Base-by-base conservation (phyloP, 2,113 vertebrate genomes). In the Haemorhous mexicanus region DNA sequence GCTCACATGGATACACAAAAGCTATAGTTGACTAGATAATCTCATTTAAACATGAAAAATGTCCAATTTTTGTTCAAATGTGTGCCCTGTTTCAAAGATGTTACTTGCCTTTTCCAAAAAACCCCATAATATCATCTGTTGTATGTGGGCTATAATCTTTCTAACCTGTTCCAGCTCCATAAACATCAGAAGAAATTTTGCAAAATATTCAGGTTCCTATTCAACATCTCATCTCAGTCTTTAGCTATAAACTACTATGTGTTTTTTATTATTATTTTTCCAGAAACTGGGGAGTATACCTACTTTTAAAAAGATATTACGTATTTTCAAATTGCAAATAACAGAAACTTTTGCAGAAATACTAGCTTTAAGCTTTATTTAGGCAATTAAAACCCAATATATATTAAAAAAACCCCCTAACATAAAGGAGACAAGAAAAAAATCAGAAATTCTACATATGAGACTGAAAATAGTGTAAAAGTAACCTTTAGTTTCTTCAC, bases 41-140 rank as follows among this genome's bases (percentile, higher is more conserved):
- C 44, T 55, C 11, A 44, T 89, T 93, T 80, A 66, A 43, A 88
- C 10, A 37, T 37, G 32, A 82, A 58, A 89, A 85, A 26, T 1
- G 0, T 12, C 4, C 13, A 37, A 16, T 28, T 77, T 80, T 44
- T 64, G 5, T 83, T 89, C 27, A 55, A 50, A 76, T 3, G 10
- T 47, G 11, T 44, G 16, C 39, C 8, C 3, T 43, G 4, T 81
- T 80, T 56, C 30, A 41, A 32, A 82, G 13, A 26, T 0, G 0
- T 61, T 56, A 23, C 15, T 37, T 28, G 12, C 33, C 6, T 75
- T 90, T 67, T 78, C 43, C 23, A 82, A 24, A 3, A 62, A 88
- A 72, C 2, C 13, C 19, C 41, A 58, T 11, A 41, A 3, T 49
- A 28, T 26, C 15, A 4, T 33, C 14, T 82, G 5, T 59, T 70